Evolutionary conservation across 2,113 vertebrate genomes (phyloP), one percentile per base, ranked within the genome.

Genomic region (Silurus asotus): DNA sequence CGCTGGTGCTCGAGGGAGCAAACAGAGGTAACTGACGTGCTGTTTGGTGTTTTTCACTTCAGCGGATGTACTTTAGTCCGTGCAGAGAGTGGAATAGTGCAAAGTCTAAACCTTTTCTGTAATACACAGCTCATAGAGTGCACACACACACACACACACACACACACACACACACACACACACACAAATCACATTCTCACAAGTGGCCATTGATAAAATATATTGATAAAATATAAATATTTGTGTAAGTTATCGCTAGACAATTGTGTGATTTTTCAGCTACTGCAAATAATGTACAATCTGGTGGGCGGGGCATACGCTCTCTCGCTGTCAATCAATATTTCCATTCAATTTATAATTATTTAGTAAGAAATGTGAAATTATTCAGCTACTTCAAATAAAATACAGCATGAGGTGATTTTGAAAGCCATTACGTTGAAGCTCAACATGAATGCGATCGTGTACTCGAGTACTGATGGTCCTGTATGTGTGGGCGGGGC

Each of bases 1-100:
- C 98, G 53, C 96, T 97, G 85, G 98, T 99, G 6, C 99, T 97
- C 87, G 97, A 99, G 87, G 98, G 98, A 87, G 96, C 96, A 2
- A 99, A 99, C 92, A 95, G 97, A 96, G 98, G 98, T 99, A 79
- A 94, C 93, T 82, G 1, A 45, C 4, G 3, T 48, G 23, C n/a
- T 8, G 8, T 8, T 28, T 62, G 49, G 37, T 45, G 17, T 72
- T 17, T 72, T 83, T 15, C 25, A 19, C n/a, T 10, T 82, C 48
- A 15, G 61, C 20, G 4, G 56, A 1, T 77, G 58, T 53, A 28
- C 51, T 83, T 53, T 70, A 28, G 37, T 49, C 20, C 9, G 37
- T 58, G 28, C 15, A 59, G 53, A 0, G 19, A 59, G 82, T 37
- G 10, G 17, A 10, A 55, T 10, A 28, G 62, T 53, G 23, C 81